These are phyloP conservation scores for Alethe diademata DNA, from an alignment of 2,113 vertebrate species.

Conservation along the genomic window DNA sequence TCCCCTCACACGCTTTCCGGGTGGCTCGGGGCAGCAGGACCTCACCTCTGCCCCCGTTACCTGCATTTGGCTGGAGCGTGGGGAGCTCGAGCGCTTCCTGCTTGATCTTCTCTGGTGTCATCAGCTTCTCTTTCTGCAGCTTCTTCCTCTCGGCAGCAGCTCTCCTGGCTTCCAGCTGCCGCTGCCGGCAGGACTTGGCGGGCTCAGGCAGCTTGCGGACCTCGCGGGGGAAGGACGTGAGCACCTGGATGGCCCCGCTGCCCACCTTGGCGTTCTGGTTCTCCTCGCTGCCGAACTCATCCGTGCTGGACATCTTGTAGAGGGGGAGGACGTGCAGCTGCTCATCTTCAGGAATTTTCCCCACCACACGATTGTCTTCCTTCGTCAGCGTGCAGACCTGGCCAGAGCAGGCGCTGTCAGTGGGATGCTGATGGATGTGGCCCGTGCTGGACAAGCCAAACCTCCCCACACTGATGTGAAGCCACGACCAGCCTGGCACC, in stretches of 20 bases:
- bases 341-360: slow-evolving; percentile 88
- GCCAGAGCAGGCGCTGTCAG: not conserved
- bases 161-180: slow-evolving; percentile 91
- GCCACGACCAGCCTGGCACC: not conserved
- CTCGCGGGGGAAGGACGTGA: slow-evolving; percentile 89
- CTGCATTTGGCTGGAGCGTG: slow-evolving; percentile 65
- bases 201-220: slow-evolving; percentile 93
- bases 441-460: rapidly evolving
- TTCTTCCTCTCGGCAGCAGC: slow-evolving; percentile 93
- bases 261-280: slow-evolving; percentile 88
- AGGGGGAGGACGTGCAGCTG: slow-evolving; percentile 96
- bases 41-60: slow-evolving; percentile 20
- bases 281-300: slow-evolving; percentile 93
- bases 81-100: slow-evolving; percentile 76
- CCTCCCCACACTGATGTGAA: rapidly evolving
- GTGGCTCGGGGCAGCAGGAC: rapidly evolving
- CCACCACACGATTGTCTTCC: slow-evolving; percentile 93
- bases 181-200: slow-evolving; percentile 93
- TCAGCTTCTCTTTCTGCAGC: slow-evolving; percentile 86
- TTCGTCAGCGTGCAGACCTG: slow-evolving; percentile 97
- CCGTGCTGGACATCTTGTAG: slow-evolving; percentile 87
- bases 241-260: slow-evolving; percentile 92
- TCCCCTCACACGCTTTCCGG: rapidly evolving
- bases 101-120: slow-evolving; percentile 87
- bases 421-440: rapidly evolving